These are phyloP conservation scores for Hyles vespertilio DNA, from an alignment of 1,140 invertebrate genomes.

Conservation along the genomic window DNA sequence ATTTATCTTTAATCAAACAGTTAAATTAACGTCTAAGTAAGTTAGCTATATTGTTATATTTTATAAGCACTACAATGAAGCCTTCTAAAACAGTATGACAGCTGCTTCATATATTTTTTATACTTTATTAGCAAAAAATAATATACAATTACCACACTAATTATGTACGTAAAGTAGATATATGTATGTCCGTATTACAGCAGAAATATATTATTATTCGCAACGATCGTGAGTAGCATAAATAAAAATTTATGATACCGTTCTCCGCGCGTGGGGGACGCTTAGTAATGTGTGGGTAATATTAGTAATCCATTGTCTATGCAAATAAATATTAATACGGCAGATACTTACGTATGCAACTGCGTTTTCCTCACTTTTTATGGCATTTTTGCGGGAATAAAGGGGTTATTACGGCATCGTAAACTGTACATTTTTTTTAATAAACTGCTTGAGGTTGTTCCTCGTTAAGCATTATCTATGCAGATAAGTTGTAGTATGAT, in stretches of 20 bases:
- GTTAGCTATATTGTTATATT: too few species aligned
- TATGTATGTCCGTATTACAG: too few species aligned
- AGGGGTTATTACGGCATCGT: slow-evolving; percentile 14
- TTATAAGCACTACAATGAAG: too few species aligned
- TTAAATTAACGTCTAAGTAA: too few species aligned
- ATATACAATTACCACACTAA: too few species aligned
- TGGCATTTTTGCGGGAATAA: slow-evolving; percentile 24
- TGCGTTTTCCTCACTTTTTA: slow-evolving; percentile 34
- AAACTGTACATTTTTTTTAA: slow-evolving; percentile 21
- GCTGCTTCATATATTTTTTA: too few species aligned
- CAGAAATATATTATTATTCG: too few species aligned
- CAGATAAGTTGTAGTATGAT: slow-evolving; percentile 28
- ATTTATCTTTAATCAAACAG: too few species aligned
- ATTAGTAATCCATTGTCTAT: slow-evolving; percentile 64
- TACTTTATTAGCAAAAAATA: too few species aligned
- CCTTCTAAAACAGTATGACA: too few species aligned
- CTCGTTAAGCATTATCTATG: slow-evolving; percentile 22
- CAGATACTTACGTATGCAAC: slow-evolving; percentile 48
- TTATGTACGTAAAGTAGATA: too few species aligned
- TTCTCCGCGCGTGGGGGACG: not conserved
- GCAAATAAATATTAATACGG: slow-evolving; percentile 60
- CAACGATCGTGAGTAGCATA: too few species aligned
- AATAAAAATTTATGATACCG: slow-evolving; percentile 1
- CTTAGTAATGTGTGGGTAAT: slow-evolving; percentile 11
- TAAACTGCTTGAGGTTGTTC: slow-evolving; percentile 25